Conservation (phyloP, 2,113 vertebrate species). For the Hiodon alosoides region DNA sequence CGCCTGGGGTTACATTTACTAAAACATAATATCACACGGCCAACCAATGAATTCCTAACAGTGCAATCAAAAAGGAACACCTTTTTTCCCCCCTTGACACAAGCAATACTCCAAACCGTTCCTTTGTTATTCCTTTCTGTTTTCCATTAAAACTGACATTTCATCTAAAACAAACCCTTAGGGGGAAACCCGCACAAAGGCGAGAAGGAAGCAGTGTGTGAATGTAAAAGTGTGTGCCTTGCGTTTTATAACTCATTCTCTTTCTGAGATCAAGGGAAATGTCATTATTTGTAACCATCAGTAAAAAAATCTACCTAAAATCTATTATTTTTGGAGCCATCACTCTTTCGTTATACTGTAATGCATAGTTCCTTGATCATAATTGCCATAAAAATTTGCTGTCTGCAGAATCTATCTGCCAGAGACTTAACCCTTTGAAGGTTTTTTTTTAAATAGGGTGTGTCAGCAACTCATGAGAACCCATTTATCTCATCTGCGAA, state of each 20-base stretch:
- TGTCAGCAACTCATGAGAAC: background rate
- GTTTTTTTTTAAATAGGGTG: background rate
- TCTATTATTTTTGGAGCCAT: conserved; percentile 67
- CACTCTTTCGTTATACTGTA: conserved; percentile 60
- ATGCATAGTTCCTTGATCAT: conserved; percentile 40
- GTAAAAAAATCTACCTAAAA: conserved; percentile 54
- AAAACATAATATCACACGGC: conserved; percentile 48
- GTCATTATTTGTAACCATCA: conserved; percentile 66
- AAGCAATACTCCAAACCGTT: conserved; percentile 48
- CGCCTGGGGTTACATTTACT: conserved; percentile 46
- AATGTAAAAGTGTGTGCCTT: conserved; percentile 52
- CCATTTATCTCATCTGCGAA: background rate
- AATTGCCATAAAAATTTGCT: conserved; percentile 25
- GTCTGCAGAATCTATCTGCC: conserved; percentile 1
- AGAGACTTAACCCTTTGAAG: conserved; percentile 15
- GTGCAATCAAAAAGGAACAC: conserved; percentile 55
- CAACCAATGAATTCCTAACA: conserved; percentile 42
- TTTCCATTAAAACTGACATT: conserved; percentile 80
- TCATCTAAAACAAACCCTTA: conserved; percentile 71
- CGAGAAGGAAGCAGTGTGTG: conserved; percentile 51
- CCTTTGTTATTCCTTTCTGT: conserved; percentile 71
- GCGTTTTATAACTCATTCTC: conserved; percentile 55
- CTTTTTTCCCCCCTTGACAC: conserved; percentile 36
- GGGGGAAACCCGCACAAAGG: conserved; percentile 60
- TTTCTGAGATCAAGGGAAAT: conserved; percentile 67